Conservation (phyloP, 2,888 invertebrate species). For the Acanthosepion lycidas region DNA sequence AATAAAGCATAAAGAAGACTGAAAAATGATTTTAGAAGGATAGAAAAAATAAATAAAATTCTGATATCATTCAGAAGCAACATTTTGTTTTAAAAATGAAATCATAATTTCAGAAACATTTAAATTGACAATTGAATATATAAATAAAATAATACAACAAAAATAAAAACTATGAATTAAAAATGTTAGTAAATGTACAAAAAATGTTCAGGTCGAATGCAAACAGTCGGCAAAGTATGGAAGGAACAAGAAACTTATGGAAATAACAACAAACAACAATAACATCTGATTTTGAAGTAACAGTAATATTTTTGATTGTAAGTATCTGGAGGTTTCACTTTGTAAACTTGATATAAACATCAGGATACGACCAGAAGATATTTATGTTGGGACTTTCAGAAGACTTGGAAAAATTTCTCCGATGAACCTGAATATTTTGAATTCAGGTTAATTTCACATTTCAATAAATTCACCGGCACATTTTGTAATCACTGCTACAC, state of each 20-base stretch:
- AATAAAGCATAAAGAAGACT: no score
- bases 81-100: not conserved
- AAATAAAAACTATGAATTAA: conserved; percentile 24
- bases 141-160: not conserved
- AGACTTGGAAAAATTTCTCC: not conserved
- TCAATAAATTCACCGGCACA: conserved; percentile 15
- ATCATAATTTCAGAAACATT: conserved; percentile 2
- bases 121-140: not conserved
- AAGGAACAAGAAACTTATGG: conserved; percentile 4
- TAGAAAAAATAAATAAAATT: not conserved
- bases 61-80: not conserved
- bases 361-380: not conserved
- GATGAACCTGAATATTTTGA: not conserved
- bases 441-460: not conserved
- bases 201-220: not conserved
- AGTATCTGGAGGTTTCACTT: conserved; percentile 2
- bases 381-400: conserved; percentile 21
- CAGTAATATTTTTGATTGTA: not conserved
- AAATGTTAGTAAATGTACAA: not conserved
- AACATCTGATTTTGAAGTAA: not conserved
- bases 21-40: not conserved
- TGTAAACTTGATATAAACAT: not conserved
- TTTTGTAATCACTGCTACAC: not conserved
- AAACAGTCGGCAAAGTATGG: conserved; percentile 23
- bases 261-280: not conserved